These are phyloP conservation scores for Melozone crissalis DNA, from an alignment of 2,113 vertebrate genomes.

Conservation along the genomic window DNA sequence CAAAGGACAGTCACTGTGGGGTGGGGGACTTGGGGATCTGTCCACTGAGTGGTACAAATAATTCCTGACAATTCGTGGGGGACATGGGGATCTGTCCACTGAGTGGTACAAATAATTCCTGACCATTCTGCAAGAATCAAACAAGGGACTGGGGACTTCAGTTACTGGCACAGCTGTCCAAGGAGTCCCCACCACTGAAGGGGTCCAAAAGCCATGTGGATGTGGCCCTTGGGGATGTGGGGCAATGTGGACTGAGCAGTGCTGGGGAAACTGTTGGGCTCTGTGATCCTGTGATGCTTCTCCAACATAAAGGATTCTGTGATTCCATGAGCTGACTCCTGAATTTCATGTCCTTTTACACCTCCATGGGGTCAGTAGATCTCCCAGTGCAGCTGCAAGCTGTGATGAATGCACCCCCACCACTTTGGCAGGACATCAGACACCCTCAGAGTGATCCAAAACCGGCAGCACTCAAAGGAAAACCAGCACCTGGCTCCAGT, in stretches of 20 bases:
- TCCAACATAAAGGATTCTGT: background rate
- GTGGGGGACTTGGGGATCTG: background rate
- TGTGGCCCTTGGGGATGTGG: too few relatives aligned
- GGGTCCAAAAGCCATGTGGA: accelerated
- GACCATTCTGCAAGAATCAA: background rate
- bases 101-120: background rate
- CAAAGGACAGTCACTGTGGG: background rate
- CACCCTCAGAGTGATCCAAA: background rate
- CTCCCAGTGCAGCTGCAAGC: background rate
- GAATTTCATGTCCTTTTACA: background rate
- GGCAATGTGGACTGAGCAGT: background rate
- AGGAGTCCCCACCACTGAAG: background rate
- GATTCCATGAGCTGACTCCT: background rate
- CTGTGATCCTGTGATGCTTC: background rate
- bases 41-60: too few relatives aligned
- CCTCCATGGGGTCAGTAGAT: background rate
- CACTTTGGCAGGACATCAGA: background rate
- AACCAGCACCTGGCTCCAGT: background rate
- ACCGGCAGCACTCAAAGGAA: background rate
- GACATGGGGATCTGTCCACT: background rate
- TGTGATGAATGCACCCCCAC: background rate
- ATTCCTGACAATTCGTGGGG: background rate
- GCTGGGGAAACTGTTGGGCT: too few relatives aligned
- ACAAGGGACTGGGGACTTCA: accelerated
- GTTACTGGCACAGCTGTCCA: background rate